phyloP scores from a whole-genome alignment of 2,113 vertebrate species.

The Rhagologus leucostigma region DNA sequence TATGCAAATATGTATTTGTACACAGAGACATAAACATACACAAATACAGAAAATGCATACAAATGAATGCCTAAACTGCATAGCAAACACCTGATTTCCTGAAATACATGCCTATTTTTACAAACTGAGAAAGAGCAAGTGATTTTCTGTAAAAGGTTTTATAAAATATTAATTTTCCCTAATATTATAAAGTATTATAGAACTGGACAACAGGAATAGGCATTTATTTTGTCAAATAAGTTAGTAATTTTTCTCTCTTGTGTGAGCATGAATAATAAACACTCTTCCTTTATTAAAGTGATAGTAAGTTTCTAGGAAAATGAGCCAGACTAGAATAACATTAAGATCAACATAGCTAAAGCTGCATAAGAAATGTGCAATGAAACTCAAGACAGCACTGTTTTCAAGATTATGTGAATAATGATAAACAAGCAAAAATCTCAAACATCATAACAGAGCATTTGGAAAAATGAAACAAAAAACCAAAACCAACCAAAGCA shows the following conservation, averaged over 20 bases:
- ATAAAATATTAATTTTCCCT: background rate
- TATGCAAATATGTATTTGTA: background rate
- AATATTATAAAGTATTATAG: background rate
- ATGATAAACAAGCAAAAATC: background rate
- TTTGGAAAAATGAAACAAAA: background rate
- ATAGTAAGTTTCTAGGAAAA: background rate
- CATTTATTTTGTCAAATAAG: background rate
- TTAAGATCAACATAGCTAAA: background rate
- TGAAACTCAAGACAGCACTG: background rate
- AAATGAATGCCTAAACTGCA: background rate
- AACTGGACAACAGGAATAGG: background rate
- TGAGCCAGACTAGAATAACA: background rate
- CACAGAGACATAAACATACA: background rate
- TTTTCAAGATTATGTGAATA: background rate
- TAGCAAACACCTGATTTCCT: background rate
- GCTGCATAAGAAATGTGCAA: background rate
- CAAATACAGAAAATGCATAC: background rate
- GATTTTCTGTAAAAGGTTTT: background rate
- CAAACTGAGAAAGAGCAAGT: background rate
- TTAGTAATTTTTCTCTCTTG: background rate
- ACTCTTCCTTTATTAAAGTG: background rate
- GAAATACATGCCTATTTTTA: background rate
- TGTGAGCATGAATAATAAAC: background rate
- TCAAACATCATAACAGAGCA: background rate
- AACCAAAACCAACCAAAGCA: background rate